These are phyloP conservation scores for Tolypeutes matacus DNA, from an alignment of 2,797 vertebrate genomes.

Conservation along the genomic window DNA sequence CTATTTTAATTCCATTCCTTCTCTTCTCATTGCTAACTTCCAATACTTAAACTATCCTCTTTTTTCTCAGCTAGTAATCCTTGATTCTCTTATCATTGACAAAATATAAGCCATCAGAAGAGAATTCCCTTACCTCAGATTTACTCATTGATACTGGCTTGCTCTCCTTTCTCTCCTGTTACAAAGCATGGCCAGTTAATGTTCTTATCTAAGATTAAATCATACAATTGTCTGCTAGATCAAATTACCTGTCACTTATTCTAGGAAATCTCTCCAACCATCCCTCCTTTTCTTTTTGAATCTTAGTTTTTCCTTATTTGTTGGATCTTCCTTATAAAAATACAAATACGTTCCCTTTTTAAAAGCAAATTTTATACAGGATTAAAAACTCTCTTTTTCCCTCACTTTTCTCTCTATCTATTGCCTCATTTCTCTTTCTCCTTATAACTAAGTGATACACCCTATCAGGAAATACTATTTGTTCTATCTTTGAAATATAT, in stretches of 20 bases:
- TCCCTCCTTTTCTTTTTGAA: background rate
- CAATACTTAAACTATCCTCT: background rate
- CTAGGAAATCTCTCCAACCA: background rate
- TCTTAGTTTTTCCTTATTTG: background rate
- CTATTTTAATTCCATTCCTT: background rate
- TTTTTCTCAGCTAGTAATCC: background rate
- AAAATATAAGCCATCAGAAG: background rate
- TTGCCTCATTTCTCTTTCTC: background rate
- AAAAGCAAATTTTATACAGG: background rate
- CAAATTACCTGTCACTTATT: background rate
- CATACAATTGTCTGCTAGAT: background rate
- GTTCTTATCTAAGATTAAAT: background rate
- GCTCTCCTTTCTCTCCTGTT: background rate
- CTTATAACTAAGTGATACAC: background rate
- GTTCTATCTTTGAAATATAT: background rate
- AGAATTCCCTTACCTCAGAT: background rate
- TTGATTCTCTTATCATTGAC: background rate
- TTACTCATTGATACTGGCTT: background rate
- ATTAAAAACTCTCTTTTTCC: background rate
- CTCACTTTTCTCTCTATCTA: background rate
- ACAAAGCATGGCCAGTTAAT: background rate
- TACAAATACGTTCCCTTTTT: background rate
- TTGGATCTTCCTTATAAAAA: background rate
- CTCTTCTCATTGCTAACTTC: background rate
- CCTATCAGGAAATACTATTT: background rate